A percentile compares a stretch with the other conserved stretches of the same genome.
Evolutionary conservation across 2,797 vertebrate species (phyloP).

Genomic region (Hypotaenidia okinawae): DNA sequence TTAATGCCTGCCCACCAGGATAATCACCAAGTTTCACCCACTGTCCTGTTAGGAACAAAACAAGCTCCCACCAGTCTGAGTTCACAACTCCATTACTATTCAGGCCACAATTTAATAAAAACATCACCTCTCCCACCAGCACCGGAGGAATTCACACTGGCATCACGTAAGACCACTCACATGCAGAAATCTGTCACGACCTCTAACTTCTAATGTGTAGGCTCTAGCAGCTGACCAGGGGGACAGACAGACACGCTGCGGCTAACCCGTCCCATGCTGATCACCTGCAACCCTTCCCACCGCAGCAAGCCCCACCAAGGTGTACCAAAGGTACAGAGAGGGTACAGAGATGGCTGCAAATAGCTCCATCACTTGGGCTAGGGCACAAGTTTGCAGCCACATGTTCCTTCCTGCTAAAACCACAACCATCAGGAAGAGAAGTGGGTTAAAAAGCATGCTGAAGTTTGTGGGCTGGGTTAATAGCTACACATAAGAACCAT

Average conservation of each 20-base stretch:
- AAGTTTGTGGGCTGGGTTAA: not conserved
- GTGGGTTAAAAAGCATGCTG: not conserved
- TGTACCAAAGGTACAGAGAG: rapidly evolving
- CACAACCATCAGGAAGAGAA: not conserved
- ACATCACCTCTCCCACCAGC: not conserved
- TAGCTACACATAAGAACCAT: not conserved
- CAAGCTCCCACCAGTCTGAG: not conserved
- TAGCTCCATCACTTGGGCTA: not conserved
- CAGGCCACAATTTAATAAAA: not conserved
- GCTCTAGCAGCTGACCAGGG: not conserved
- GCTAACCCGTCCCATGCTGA: rapidly evolving
- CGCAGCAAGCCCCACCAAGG: not conserved
- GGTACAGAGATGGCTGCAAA: not conserved
- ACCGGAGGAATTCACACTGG: not conserved
- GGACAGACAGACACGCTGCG: rapidly evolving
- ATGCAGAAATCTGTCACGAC: not conserved
- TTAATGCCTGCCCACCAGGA: not conserved
- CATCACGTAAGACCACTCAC: rapidly evolving
- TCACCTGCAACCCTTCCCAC: not conserved
- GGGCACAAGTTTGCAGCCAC: not conserved
- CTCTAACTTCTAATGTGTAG: rapidly evolving
- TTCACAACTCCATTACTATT: not conserved
- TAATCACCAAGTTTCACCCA: not conserved
- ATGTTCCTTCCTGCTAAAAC: not conserved
- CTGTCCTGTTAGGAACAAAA: not conserved